Evolutionary conservation across 2,113 vertebrate genomes (phyloP).

Genomic region (Bos javanicus): DNA sequence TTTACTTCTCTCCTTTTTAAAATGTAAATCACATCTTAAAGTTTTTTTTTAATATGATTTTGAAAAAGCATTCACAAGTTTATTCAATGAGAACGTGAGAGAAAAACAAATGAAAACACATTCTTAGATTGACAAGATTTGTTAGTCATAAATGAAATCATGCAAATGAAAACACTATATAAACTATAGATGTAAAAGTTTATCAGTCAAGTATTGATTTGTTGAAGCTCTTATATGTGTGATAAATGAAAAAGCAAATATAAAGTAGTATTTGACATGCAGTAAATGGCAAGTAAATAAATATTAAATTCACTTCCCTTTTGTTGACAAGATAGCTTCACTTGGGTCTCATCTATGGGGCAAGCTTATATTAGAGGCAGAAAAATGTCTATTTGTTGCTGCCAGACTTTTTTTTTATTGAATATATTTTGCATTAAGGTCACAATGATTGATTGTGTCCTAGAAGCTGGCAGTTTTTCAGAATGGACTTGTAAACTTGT

Average conservation of each 20-base stretch:
- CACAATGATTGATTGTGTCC: not conserved
- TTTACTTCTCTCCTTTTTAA: constrained; percentile 39
- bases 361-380: not conserved
- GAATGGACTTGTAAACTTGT: constrained; percentile 4
- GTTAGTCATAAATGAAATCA: constrained; percentile 43
- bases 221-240: not conserved
- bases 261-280: not conserved
- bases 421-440: constrained; percentile 17
- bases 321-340: not conserved
- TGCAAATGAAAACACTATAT: constrained; percentile 20
- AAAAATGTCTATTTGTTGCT: not conserved
- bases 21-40: constrained; percentile 51
- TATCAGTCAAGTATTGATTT: constrained; percentile 15
- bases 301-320: not conserved
- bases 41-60: constrained; percentile 28
- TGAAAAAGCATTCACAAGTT: constrained; percentile 16
- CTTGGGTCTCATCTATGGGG: not conserved
- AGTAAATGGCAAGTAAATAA: not conserved
- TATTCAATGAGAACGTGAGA: not conserved
- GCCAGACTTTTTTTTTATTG: not conserved
- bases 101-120: constrained; percentile 8
- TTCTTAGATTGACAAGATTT: constrained; percentile 31
- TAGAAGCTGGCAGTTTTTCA: not conserved
- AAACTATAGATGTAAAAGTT: not conserved
- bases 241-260: not conserved